A percentile compares a stretch with the other conserved stretches of the same genome.
These are phyloP conservation scores for Aleadryas rufinucha DNA, from an alignment of 2,113 vertebrate species.

Conservation along the genomic window DNA sequence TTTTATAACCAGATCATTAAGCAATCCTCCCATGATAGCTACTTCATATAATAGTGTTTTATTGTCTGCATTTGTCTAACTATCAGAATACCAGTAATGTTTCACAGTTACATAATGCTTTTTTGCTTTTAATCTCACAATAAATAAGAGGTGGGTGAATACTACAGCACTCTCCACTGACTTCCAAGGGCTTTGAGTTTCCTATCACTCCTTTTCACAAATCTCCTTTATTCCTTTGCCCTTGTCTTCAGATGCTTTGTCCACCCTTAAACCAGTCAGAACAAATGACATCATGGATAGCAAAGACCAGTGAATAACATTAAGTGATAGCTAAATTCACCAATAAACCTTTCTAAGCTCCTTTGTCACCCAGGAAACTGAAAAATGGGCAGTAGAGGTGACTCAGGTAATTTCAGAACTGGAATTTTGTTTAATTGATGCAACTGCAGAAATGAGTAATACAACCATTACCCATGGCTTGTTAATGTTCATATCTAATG, in stretches of 20 bases:
- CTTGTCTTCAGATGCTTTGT: background rate
- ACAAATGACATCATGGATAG: slow-evolving; percentile 6
- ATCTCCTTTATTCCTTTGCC: slow-evolving; percentile 32
- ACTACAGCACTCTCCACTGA: background rate
- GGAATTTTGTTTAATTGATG: background rate
- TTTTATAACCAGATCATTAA: background rate
- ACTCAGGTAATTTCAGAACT: background rate
- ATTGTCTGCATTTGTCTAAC: slow-evolving; percentile 13
- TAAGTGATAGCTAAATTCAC: background rate
- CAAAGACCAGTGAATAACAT: background rate
- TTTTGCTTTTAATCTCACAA: slow-evolving; percentile 39
- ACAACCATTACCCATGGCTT: background rate
- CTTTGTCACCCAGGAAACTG: background rate
- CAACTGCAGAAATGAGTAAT: background rate
- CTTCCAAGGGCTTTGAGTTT: slow-evolving; percentile 31
- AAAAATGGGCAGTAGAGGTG: background rate
- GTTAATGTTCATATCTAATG: background rate
- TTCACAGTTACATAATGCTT: slow-evolving; percentile 39
- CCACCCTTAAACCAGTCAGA: background rate
- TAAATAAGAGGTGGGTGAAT: slow-evolving; percentile 32
- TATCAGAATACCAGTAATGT: background rate
- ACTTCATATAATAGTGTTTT: slow-evolving; percentile 23
- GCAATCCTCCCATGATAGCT: background rate
- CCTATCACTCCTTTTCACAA: slow-evolving; percentile 25
- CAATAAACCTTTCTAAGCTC: background rate